phyloP scores from a whole-genome alignment of 1,140 invertebrate genomes.

The Aplysia californica region DNA sequence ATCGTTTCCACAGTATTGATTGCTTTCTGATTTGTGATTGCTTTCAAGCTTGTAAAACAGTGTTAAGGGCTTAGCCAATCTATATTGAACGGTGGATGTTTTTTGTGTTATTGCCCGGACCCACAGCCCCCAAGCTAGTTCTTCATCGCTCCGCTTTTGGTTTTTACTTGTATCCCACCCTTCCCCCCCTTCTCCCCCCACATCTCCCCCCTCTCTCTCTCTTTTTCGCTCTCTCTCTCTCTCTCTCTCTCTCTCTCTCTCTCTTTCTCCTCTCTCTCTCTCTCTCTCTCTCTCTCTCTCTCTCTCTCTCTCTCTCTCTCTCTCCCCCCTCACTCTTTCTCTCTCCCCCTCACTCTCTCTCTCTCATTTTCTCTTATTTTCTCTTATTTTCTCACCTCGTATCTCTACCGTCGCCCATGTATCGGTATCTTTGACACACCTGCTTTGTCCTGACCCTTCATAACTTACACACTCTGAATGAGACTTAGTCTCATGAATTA shows the following conservation, averaged over 20 bases:
- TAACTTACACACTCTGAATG: too few relatives aligned
- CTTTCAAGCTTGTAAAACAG: too few relatives aligned
- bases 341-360: background rate
- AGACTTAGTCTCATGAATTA: too few relatives aligned
- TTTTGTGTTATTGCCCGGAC: too few relatives aligned
- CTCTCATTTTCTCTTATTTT: background rate
- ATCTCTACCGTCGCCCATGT: background rate
- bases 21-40: too few relatives aligned
- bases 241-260: too few relatives aligned
- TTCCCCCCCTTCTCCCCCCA: background rate
- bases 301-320: constrained; percentile 5
- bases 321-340: background rate
- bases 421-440: background rate
- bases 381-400: background rate
- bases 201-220: background rate
- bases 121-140: too few relatives aligned
- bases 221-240: too few relatives aligned
- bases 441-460: too few relatives aligned
- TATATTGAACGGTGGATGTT: too few relatives aligned
- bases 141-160: background rate
- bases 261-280: background rate
- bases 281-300: background rate
- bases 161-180: background rate
- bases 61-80: too few relatives aligned
- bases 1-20: too few relatives aligned